Base-by-base conservation (phyloP, 2,888 invertebrate species). In the Heliconius erato region DNA sequence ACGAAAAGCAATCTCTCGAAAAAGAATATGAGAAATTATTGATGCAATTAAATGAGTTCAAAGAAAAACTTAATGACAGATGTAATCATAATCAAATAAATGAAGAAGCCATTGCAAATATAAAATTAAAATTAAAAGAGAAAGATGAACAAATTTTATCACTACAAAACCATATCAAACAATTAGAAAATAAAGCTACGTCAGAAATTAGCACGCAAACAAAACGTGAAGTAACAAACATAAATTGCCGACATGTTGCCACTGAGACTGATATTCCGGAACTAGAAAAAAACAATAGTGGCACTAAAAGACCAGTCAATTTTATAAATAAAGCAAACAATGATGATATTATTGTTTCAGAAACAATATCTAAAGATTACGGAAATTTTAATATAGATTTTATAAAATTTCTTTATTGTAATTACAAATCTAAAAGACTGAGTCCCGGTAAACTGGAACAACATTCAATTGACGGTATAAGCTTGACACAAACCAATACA, bases 391-490 rank as follows among this genome's bases (percentile, higher is more conserved):
- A 91, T 92, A 84, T 76, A 9, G 89, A 92, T 79, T 89, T 88
- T 78, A 87, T 91, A 3, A 91, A 85, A 89, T 92, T 81, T 82
- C 89, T 85, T 80, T 94, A 94, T 85, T 84, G 91, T 40, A 90
- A 91, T 86, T 91, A 93, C 84, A 95, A 94, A 90, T 86, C 92
- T 76, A 91, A 92, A 84, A 87, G 87, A 80, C 88, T 95, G 16
- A 87, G 90, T 74, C 86, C 85, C 28, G 89, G 92, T 32, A 89
- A 84, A 72, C 82, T 94, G 69, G 92, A 95, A 86, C 91, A 91
- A 76, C 87, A 89, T 85, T 93, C 94, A 11, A 90, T 94, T 44
- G 67, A 49, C 14, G 78, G 49, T 78, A 68, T 78, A 3, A 78
- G 44, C 14, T 49, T 78, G 23, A 32, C 44, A 78, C 28, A 44